These are phyloP conservation scores for Syrrhaptes paradoxus DNA, from an alignment of 2,113 vertebrate species.

Conservation along the genomic window DNA sequence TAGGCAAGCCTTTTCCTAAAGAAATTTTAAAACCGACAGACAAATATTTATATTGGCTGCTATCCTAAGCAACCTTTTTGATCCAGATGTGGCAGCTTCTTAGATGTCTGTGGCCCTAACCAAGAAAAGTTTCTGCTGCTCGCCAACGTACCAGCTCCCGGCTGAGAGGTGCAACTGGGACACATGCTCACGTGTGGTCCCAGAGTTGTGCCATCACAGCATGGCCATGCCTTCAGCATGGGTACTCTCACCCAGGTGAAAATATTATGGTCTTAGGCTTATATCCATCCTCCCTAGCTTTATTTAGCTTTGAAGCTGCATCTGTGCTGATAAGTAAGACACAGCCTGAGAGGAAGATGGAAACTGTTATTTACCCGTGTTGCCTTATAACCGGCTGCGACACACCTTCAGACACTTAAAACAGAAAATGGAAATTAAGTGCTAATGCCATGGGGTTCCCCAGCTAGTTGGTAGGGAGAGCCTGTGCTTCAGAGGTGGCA, in stretches of 20 bases:
- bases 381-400: background rate
- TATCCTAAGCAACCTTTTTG: background rate
- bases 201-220: background rate
- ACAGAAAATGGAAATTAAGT: background rate
- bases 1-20: background rate
- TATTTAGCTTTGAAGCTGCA: background rate
- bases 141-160: background rate
- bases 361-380: fast-evolving
- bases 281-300: background rate
- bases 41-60: background rate
- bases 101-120: background rate
- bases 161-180: background rate
- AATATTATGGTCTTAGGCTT: background rate
- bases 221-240: background rate
- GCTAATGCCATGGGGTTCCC: background rate
- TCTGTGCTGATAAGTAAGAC: background rate
- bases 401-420: background rate
- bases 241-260: background rate
- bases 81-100: background rate
- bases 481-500: background rate
- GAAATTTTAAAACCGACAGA: background rate
- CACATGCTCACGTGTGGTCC: fast-evolving
- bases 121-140: background rate
- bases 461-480: background rate
- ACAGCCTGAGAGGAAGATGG: background rate